Conservation (phyloP, 2,888 invertebrate species). For the Rhyacophila evoluta region DNA sequence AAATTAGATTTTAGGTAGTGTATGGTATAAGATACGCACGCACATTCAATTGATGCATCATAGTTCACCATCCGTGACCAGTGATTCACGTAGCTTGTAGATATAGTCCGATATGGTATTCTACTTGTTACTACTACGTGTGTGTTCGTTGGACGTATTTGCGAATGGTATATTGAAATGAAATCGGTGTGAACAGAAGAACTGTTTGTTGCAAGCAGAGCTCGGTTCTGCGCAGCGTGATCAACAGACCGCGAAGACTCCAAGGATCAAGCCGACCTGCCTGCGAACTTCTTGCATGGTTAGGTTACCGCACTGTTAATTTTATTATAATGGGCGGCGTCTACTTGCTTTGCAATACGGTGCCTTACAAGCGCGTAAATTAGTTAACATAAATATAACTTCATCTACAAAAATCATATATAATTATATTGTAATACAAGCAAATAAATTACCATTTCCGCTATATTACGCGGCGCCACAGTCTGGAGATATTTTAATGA, state of each 20-base stretch:
- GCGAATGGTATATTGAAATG: background rate
- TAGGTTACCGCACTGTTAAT: background rate
- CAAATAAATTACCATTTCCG: too few relatives aligned
- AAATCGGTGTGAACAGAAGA: background rate
- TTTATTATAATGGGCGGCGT: background rate
- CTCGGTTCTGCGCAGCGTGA: background rate
- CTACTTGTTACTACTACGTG: background rate
- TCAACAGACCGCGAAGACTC: background rate
- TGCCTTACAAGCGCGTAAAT: too few relatives aligned
- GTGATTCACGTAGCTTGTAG: background rate
- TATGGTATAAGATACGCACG: conserved; percentile 6
- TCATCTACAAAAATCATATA: too few relatives aligned
- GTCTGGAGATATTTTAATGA: too few relatives aligned
- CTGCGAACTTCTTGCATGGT: background rate
- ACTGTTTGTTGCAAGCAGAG: background rate
- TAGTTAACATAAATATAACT: too few relatives aligned
- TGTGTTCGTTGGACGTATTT: background rate
- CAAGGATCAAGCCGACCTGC: background rate
- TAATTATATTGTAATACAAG: too few relatives aligned
- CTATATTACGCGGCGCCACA: too few relatives aligned
- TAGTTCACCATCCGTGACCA: background rate
- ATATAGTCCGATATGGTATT: background rate
- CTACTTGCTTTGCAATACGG: too few relatives aligned
- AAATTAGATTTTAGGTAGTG: too few relatives aligned
- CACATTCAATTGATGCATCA: conserved; percentile 6